Evolutionary conservation across 2,888 invertebrate species (phyloP), one percentile per base, ranked within the genome.

Genomic region (Sicus ferrugineus): DNA sequence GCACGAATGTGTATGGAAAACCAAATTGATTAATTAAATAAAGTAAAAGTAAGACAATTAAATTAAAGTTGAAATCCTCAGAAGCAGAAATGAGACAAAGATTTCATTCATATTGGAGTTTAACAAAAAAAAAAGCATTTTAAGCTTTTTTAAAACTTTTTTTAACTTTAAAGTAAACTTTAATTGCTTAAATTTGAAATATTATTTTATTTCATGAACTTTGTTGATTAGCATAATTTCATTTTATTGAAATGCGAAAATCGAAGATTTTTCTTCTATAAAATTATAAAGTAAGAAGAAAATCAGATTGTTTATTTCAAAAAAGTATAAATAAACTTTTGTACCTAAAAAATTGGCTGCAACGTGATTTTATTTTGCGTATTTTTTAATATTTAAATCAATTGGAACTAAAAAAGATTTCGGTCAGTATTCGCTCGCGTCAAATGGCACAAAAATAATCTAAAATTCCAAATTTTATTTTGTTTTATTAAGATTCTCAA

Each of bases 371-470:
- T 42, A n/a, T 42, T 42, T 4, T 42, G 11, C n/a, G 21, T 64
- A 21, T 21, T 30, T 56, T 23, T 56, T 56, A 56, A 23, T 28
- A 30, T 42, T 62, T 46, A n/a, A 46, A 46, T 67, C 48, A 67
- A 68, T 68, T 62, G 38, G 52, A 64, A 48, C 23, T 48, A 50
- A 28, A 46, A 61, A 67, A 72, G 62, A 72, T 74, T 75, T 75
- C 74, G 75, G 75, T 75, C 75, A 75, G 75, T 75, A 75, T 75
- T 75, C 74, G 71, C 72, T 69, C 68, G 71, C n/a, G n/a, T n/a
- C n/a, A n/a, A n/a, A n/a, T n/a, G n/a, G n/a, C n/a, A n/a, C n/a
- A n/a, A n/a, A n/a, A n/a, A n/a, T 65, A 69, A 66, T 65, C 61
- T 31, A 66, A 58, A 69, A 66, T 68, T 61, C 50, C 42, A 65